Percentiles rank a stretch among this genome's conserved stretches.
phyloP scores from a whole-genome alignment of 1,140 invertebrate genomes.

The Ostrea denselamellosa region DNA sequence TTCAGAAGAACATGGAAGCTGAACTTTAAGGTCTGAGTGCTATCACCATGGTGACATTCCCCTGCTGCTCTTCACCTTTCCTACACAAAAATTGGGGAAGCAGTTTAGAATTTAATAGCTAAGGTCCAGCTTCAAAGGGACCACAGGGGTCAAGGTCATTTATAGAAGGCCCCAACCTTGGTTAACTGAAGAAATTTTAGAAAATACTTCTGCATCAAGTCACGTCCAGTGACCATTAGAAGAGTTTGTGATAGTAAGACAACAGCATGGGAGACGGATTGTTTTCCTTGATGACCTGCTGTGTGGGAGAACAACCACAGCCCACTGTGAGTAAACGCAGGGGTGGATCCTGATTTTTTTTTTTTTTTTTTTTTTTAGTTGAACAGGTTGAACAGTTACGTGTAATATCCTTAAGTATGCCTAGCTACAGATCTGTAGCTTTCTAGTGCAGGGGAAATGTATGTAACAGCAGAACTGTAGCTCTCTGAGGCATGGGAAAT shows the following conservation, averaged over 20 bases:
- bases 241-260: not conserved
- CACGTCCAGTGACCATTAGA: not conserved
- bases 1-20: slow-evolving; percentile 2
- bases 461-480: too few species aligned
- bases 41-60: slow-evolving; percentile 13
- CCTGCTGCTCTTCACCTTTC: not conserved
- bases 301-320: slow-evolving; percentile 60
- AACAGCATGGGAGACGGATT: not conserved
- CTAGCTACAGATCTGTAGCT: too few species aligned
- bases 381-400: not conserved
- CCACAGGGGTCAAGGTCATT: too few species aligned
- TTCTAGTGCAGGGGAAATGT: too few species aligned
- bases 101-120: not conserved
- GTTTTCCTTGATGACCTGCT: slow-evolving; percentile 54
- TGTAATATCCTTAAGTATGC: not conserved
- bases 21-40: not conserved
- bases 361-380: not conserved
- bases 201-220: not conserved
- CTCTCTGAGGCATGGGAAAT: too few species aligned
- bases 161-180: too few species aligned
- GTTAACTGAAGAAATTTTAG: not conserved
- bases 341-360: not conserved
- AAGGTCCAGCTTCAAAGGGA: not conserved
- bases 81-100: not conserved
- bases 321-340: slow-evolving; percentile 27